Base-by-base conservation (phyloP, 35 echinoderm and acorn worm genomes). In the Heliocidaris tuberculata region DNA sequence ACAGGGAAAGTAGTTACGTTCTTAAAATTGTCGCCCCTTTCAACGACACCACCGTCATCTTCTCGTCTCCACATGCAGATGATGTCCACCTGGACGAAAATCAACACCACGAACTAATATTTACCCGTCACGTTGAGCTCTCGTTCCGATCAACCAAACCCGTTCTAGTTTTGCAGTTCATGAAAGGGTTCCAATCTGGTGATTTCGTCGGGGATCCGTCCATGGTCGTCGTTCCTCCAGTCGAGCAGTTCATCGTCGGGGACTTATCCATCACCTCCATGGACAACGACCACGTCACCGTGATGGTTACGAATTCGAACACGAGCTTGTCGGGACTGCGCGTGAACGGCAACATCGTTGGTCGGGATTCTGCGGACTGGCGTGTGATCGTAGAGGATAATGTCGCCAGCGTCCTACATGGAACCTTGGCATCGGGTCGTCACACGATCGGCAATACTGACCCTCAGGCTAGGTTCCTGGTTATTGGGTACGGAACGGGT, bases 191-290 rank as follows among this genome's bases (percentile, higher is more conserved):
- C 35, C n/a, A 35, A 27, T 92, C 97, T 7, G 94, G 93, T 31
- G 97, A 98, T 86, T 94, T 86, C 30, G 87, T 95, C 3, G 97
- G 97, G 47, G 97, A 98, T 49, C 97, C 97, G 5, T 95, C 92
- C 27, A 98, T 98, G 97, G 86, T 85, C 10, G 5, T 96, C 30
- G 60, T 97, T 54, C 98, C 95, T 70, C 95, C 96, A 6, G 59
- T 97, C 9, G 98, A 99, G 94, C 98, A 99, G 59, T 99, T 96
- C 88, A 87, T 97, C 31, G 94, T 93, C 52, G 98, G 95, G 29
- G 93, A 48, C 21, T 94, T 99, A 16, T 97, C 96, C 3, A 96
- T 99, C 94, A 94, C 91, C 9, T 93, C 91, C 47, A 93, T 93
- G 91, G 31, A 30, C 48, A 30, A 59, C 13, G 91, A 93, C 47